Conservation (phyloP, 2,113 vertebrate species). For the Oostethus manadensis region DNA sequence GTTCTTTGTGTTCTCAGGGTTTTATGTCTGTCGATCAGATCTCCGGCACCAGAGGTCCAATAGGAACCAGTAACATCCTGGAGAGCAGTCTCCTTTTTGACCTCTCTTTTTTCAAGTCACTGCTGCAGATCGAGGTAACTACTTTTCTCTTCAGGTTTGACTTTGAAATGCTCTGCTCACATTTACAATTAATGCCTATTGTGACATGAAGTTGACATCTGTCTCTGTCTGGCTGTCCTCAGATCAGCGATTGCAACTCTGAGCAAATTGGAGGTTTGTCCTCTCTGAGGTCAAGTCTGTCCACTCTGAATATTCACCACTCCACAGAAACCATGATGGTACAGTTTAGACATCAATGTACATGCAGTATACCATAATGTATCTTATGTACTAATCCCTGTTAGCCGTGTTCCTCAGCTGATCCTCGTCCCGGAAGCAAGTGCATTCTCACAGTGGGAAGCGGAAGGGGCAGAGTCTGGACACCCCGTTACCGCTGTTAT, state of each 20-base stretch:
- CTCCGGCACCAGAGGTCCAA: constrained; percentile 78
- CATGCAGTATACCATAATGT: neutral
- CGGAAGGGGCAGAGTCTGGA: constrained; percentile 76
- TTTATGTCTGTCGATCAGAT: constrained; percentile 68
- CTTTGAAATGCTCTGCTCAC: neutral
- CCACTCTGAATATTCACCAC: constrained; percentile 81
- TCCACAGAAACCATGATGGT: constrained; percentile 88
- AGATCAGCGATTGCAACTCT: constrained; percentile 89
- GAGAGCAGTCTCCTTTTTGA: constrained; percentile 86
- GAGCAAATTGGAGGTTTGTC: constrained; percentile 83
- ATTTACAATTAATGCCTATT: neutral
- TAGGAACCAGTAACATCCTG: constrained; percentile 92
- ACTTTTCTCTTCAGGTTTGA: neutral
- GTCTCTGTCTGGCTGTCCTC: constrained; percentile 4
- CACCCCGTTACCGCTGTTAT: constrained; percentile 86
- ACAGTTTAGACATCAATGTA: neutral
- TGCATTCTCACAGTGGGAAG: constrained; percentile 92
- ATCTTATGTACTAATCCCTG: neutral
- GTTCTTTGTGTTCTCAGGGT: neutral
- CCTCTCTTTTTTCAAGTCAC: constrained; percentile 90
- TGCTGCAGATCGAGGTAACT: constrained; percentile 91
- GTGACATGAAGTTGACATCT: neutral
- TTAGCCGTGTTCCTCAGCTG: constrained; percentile 66
- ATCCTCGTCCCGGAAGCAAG: constrained; percentile 87
- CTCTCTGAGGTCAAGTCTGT: constrained; percentile 79